phyloP scores from a whole-genome alignment of 92 coral and sea anemone species.

The Palythoa heliodiscus region DNA sequence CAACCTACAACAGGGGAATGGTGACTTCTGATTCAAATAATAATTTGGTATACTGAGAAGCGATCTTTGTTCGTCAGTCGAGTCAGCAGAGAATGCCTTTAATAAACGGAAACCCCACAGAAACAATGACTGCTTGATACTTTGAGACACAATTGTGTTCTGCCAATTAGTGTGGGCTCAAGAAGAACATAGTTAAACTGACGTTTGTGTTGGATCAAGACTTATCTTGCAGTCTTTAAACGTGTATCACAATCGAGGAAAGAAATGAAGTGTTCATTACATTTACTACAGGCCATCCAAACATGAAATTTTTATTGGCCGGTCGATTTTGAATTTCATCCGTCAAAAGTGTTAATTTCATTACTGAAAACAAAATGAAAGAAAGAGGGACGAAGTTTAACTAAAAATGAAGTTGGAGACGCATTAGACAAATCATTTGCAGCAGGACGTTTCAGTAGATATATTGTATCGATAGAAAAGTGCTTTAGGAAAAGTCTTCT shows the following conservation, averaged over 20 bases:
- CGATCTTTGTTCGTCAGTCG: not conserved
- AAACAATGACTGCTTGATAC: not conserved
- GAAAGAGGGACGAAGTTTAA: not conserved
- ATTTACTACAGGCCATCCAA: not conserved
- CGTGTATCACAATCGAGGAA: not conserved
- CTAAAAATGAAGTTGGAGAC: not conserved
- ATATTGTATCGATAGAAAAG: not conserved
- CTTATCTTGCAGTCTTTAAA: not conserved
- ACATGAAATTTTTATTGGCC: not conserved
- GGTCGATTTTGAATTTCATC: not conserved
- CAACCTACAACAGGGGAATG: not conserved
- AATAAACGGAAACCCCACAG: not conserved
- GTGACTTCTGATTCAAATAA: not conserved
- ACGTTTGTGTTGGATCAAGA: not conserved
- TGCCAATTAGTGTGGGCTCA: not conserved
- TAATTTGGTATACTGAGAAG: not conserved
- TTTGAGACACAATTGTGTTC: not conserved
- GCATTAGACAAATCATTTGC: too few relatives aligned
- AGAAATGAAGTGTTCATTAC: not conserved
- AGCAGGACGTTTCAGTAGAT: not conserved
- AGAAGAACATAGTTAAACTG: not conserved
- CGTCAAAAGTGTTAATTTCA: not conserved
- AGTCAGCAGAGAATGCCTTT: not conserved
- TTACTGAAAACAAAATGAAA: not conserved
- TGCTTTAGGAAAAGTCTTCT: not conserved